Conservation (phyloP, 2,797 vertebrate species). For the Varecia variegata region DNA sequence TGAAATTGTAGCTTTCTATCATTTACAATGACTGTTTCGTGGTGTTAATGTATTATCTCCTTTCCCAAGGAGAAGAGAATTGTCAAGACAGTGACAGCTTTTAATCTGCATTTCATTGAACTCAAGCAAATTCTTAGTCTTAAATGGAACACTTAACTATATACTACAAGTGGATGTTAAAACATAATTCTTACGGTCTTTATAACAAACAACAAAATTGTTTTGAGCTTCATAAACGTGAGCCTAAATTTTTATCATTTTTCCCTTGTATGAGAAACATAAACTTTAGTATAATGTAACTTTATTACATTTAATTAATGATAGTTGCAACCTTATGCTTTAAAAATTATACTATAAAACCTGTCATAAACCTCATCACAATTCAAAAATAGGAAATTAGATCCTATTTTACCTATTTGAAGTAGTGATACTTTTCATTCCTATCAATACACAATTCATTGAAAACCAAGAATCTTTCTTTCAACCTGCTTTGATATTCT, state of each 20-base stretch:
- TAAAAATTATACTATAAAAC: conserved; percentile 15
- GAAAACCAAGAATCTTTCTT: neutral
- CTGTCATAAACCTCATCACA: neutral
- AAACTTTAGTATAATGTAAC: neutral
- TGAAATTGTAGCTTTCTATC: neutral
- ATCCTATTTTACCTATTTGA: neutral
- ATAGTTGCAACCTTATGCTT: neutral
- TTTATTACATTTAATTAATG: conserved; percentile 10
- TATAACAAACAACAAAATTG: neutral
- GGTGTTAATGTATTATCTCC: neutral
- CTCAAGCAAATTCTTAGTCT: neutral
- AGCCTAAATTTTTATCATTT: neutral
- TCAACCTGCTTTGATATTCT: neutral
- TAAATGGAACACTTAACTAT: neutral
- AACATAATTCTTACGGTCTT: neutral
- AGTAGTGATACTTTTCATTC: neutral
- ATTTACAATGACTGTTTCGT: neutral
- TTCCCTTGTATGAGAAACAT: neutral
- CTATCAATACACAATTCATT: neutral
- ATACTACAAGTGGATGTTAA: neutral
- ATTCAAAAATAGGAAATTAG: neutral
- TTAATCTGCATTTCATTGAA: neutral
- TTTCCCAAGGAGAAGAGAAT: neutral
- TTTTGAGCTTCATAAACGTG: neutral
- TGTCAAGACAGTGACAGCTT: neutral